Percentiles rank a stretch among this genome's conserved stretches.
phyloP scores from a whole-genome alignment of 2,888 invertebrate species.

The Idaea aversata region DNA sequence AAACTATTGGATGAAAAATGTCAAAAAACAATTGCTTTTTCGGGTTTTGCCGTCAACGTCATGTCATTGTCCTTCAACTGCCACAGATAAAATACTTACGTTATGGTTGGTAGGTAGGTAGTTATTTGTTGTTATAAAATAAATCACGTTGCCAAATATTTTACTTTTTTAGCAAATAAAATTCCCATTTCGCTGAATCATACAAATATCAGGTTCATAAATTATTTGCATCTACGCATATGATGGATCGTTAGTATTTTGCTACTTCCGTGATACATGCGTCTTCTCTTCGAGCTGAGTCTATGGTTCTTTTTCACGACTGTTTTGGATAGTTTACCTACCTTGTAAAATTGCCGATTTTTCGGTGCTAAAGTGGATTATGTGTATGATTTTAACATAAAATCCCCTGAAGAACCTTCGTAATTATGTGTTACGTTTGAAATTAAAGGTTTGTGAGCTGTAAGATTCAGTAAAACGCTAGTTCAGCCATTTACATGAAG shows the following conservation, averaged over 20 bases:
- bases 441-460: conserved; percentile 46
- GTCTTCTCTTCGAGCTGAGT: conserved; percentile 43
- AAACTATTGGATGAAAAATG: neutral
- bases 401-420: conserved; percentile 47
- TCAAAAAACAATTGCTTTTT: neutral
- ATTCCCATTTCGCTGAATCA: neutral
- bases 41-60: too few relatives aligned
- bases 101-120: too few relatives aligned
- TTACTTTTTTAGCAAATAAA: neutral
- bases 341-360: conserved; percentile 76
- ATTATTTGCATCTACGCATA: conserved; percentile 6
- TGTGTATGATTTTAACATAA: conserved; percentile 56
- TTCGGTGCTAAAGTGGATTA: conserved; percentile 62
- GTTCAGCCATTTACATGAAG: conserved; percentile 80
- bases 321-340: conserved; percentile 79
- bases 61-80: too few relatives aligned
- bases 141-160: neutral
- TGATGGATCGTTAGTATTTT: conserved; percentile 34
- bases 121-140: neutral
- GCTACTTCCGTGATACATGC: conserved; percentile 33
- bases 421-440: conserved; percentile 60
- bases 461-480: conserved; percentile 51
- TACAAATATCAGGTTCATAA: conserved; percentile 4
- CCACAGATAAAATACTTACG: too few relatives aligned
- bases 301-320: conserved; percentile 79